Conservation (phyloP, 2,888 invertebrate species). For the Blomia tropicalis region DNA sequence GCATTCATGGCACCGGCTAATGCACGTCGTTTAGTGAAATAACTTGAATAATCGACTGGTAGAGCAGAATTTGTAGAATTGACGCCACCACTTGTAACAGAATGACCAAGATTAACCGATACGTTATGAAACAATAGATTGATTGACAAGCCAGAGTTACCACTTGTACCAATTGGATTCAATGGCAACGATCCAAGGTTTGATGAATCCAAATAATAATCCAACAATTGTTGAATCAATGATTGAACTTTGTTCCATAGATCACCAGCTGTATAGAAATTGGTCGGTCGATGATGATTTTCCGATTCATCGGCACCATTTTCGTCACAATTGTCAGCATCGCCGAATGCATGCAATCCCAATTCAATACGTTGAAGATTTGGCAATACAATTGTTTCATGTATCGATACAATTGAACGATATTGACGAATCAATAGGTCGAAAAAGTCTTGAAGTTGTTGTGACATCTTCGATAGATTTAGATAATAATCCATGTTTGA, state of each 20-base stretch:
- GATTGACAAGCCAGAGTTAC: not conserved
- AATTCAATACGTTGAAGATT: constrained; percentile 33
- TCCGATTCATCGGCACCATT: too few species aligned
- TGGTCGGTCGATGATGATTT: too few species aligned
- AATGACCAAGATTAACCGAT: not conserved
- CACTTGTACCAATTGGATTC: constrained; percentile 4
- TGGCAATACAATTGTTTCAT: constrained; percentile 45
- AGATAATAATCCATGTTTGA: too few species aligned
- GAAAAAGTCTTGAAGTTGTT: constrained; percentile 44
- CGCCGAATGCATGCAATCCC: not conserved
- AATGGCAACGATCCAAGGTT: not conserved
- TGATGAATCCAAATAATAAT: constrained; percentile 22
- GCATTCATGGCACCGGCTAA: constrained; percentile 15
- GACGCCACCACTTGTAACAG: too few species aligned
- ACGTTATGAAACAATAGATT: not conserved
- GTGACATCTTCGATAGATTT: constrained; percentile 32
- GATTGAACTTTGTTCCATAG: constrained; percentile 80
- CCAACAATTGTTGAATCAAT: constrained; percentile 38
- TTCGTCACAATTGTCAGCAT: not conserved
- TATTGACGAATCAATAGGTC: constrained; percentile 65
- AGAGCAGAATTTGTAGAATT: not conserved
- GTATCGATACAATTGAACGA: constrained; percentile 59
- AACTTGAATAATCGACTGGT: not conserved
- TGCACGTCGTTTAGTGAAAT: not conserved
- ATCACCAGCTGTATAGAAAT: constrained; percentile 54